Percentiles rank a stretch among this genome's conserved stretches.
phyloP scores from a whole-genome alignment of 2,113 vertebrate genomes.

The Pseudopodoces humilis region DNA sequence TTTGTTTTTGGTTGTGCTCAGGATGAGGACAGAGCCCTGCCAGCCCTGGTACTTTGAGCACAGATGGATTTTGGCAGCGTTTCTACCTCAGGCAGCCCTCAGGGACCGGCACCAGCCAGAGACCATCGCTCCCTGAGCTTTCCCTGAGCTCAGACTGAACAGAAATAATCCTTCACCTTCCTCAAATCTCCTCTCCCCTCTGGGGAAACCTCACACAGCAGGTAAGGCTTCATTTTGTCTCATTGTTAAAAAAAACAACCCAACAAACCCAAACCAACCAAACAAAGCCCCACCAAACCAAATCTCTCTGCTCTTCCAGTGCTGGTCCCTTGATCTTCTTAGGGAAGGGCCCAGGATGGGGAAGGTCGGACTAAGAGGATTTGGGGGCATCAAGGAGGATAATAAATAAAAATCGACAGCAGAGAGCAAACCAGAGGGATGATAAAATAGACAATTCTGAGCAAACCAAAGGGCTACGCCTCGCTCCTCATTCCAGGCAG shows the following conservation, averaged over 20 bases:
- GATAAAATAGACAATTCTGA: background rate
- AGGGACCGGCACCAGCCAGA: background rate
- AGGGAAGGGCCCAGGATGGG: background rate
- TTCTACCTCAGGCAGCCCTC: background rate
- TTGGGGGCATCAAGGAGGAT: conserved; percentile 2
- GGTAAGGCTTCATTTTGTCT: background rate
- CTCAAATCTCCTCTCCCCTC: background rate
- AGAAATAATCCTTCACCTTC: background rate
- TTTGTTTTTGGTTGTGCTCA: background rate
- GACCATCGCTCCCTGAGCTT: fast-evolving
- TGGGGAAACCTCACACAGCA: background rate
- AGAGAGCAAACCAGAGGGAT: background rate
- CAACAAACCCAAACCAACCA: background rate
- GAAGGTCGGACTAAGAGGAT: conserved; percentile 23
- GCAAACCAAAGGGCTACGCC: fast-evolving
- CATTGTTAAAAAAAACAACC: background rate
- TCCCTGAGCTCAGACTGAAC: background rate
- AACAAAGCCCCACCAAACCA: background rate
- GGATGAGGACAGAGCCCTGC: background rate
- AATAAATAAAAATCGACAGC: conserved; percentile 15
- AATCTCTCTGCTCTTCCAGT: fast-evolving
- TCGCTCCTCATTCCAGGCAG: background rate
- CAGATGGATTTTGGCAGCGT: background rate
- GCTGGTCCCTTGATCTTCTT: background rate
- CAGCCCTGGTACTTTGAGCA: background rate